Conservation (phyloP, 2,113 vertebrate species). For the Notothenia coriiceps region DNA sequence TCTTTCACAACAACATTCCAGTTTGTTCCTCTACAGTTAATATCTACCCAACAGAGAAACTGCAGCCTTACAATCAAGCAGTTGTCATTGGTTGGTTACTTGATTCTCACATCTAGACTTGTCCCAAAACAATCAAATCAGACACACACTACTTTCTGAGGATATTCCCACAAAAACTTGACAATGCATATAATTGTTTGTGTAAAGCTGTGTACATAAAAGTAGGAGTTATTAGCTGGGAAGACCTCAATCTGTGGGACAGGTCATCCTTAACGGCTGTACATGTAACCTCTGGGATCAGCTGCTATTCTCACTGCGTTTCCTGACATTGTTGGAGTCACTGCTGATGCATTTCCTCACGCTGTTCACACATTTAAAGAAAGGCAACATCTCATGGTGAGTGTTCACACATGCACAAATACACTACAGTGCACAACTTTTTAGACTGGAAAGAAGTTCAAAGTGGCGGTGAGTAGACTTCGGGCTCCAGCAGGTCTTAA, state of each 20-base stretch:
- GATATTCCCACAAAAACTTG: neutral
- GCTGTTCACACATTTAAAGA: slow-evolving; percentile 34
- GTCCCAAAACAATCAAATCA: slow-evolving; percentile 3
- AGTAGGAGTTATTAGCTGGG: neutral
- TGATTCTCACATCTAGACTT: neutral
- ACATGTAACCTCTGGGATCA: slow-evolving; percentile 43
- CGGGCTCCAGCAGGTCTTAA: slow-evolving; percentile 1
- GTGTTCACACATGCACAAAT: neutral
- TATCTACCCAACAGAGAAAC: neutral
- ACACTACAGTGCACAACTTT: neutral
- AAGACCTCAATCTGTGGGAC: slow-evolving; percentile 3
- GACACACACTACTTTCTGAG: neutral
- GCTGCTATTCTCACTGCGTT: slow-evolving; percentile 54
- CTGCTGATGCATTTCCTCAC: slow-evolving; percentile 70
- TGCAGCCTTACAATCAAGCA: neutral
- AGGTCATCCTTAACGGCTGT: slow-evolving; percentile 17
- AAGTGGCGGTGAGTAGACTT: slow-evolving; percentile 5
- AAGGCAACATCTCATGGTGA: slow-evolving; percentile 8
- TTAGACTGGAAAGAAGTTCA: neutral
- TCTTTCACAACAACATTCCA: slow-evolving; percentile 38
- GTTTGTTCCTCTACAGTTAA: neutral
- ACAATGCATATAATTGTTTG: slow-evolving; percentile 14
- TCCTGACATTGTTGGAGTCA: slow-evolving; percentile 79
- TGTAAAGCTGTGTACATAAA: slow-evolving; percentile 4
- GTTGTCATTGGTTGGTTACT: too few species aligned